Evolutionary conservation across 2,797 vertebrate genomes (phyloP).

Genomic region (Xenentodon cancila): DNA sequence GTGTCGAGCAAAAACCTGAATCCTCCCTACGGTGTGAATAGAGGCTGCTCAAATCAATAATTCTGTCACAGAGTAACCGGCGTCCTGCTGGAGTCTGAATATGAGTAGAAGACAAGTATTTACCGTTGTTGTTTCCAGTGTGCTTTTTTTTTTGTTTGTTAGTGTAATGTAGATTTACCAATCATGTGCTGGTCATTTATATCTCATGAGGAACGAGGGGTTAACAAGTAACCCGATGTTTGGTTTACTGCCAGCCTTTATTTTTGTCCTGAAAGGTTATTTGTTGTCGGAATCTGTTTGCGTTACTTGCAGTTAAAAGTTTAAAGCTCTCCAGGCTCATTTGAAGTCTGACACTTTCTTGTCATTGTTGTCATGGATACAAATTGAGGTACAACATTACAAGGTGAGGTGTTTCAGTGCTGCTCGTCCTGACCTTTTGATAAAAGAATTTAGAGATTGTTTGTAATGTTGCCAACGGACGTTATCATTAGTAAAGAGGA

Average conservation of each 20-base stretch:
- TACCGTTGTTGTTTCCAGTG: not conserved
- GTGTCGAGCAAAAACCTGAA: not conserved
- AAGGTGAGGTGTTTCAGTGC: conserved; percentile 32
- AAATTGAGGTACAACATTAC: not conserved
- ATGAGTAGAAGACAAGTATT: not conserved
- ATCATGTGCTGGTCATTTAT: conserved; percentile 12
- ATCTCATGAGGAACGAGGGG: not conserved
- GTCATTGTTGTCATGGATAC: conserved; percentile 1
- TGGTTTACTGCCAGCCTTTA: conserved; percentile 19
- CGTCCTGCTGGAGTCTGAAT: not conserved
- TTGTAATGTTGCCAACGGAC: conserved; percentile 41
- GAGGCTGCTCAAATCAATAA: not conserved
- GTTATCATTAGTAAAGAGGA: conserved; percentile 23
- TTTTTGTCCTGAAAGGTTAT: conserved; percentile 9
- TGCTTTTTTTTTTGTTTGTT: not conserved
- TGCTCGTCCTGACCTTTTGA: conserved; percentile 35
- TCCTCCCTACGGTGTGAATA: not conserved
- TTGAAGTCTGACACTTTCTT: conserved; percentile 24
- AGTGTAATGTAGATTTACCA: not conserved
- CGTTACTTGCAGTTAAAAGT: conserved; percentile 4
- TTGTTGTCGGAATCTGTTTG: conserved; percentile 16
- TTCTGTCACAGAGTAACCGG: not conserved
- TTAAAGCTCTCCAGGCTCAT: conserved; percentile 10
- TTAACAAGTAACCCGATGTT: conserved; percentile 11
- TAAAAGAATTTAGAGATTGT: conserved; percentile 21